Conservation (phyloP, 2,113 vertebrate species). For the Nothocercus julius region DNA sequence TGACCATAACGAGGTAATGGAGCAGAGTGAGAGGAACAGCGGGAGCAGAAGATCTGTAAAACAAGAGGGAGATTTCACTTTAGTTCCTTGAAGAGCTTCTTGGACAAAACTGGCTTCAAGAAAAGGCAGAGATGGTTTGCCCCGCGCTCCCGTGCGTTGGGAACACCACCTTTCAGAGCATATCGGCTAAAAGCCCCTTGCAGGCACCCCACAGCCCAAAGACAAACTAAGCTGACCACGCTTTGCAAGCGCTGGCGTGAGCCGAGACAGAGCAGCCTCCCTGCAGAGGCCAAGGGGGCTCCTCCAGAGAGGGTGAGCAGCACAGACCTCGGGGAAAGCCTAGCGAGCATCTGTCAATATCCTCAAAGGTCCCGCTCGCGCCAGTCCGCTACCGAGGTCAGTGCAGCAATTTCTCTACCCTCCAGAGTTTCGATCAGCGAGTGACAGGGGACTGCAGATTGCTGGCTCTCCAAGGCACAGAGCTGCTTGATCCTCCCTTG, state of each 20-base stretch:
- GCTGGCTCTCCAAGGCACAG: neutral
- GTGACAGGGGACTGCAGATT: neutral
- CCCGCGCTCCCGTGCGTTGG: neutral
- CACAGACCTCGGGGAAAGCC: neutral
- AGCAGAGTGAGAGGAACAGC: slow-evolving; percentile 95
- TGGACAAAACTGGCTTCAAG: neutral
- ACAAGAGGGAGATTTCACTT: neutral
- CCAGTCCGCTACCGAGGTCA: neutral
- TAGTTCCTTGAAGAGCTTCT: neutral
- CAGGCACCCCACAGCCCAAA: fast-evolving
- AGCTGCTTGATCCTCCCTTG: neutral
- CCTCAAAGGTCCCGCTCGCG: neutral
- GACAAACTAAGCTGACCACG: fast-evolving
- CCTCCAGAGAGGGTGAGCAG: neutral
- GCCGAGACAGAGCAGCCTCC: neutral
- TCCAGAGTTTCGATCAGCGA: neutral
- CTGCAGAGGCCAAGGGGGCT: neutral
- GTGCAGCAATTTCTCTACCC: neutral
- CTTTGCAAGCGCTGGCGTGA: neutral
- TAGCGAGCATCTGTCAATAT: neutral
- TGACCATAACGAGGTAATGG: slow-evolving; percentile 95
- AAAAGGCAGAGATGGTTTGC: fast-evolving
- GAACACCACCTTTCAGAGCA: neutral
- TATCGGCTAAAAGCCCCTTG: neutral
- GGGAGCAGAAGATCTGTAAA: slow-evolving; percentile 97